Percentiles rank a stretch among this genome's conserved stretches.
These are phyloP conservation scores for Cheilosia urbana DNA, from an alignment of 2,888 invertebrate genomes.

Conservation along the genomic window DNA sequence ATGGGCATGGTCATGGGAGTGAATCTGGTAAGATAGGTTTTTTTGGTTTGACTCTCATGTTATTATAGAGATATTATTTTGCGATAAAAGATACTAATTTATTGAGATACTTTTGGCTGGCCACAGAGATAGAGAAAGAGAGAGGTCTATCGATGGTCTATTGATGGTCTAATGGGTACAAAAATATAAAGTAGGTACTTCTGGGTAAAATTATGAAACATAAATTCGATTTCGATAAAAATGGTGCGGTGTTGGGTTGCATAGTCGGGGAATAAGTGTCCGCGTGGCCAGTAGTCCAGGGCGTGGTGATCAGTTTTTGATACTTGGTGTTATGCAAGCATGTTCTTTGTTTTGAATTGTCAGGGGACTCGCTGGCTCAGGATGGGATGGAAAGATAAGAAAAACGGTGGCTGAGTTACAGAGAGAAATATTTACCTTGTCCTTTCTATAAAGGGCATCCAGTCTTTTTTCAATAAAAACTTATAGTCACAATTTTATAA, in stretches of 20 bases:
- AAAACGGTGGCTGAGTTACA: constrained; percentile 33
- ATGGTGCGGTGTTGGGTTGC: constrained; percentile 51
- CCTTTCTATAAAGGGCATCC: too few species aligned
- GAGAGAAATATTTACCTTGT: too few species aligned
- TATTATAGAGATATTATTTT: constrained; percentile 64
- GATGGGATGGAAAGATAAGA: constrained; percentile 6
- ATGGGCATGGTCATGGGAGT: constrained; percentile 27
- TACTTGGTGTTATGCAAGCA: too few species aligned
- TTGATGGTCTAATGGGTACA: constrained; percentile 48
- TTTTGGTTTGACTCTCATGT: constrained; percentile 41
- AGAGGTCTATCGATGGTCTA: constrained; percentile 28
- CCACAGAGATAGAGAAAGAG: background rate
- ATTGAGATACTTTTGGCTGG: constrained; percentile 38
- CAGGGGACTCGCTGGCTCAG: background rate
- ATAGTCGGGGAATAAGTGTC: background rate
- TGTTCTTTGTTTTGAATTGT: background rate
- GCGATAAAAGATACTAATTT: constrained; percentile 72
- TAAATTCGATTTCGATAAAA: constrained; percentile 69
- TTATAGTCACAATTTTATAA: too few species aligned
- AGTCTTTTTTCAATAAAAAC: background rate
- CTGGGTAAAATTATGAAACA: constrained; percentile 61
- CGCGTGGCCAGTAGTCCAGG: constrained; percentile 41
- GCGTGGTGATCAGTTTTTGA: constrained; percentile 8
- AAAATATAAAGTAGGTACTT: constrained; percentile 42
- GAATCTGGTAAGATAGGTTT: constrained; percentile 41